phyloP scores from a whole-genome alignment of 2,888 invertebrate genomes.

The Germaria angustata region DNA sequence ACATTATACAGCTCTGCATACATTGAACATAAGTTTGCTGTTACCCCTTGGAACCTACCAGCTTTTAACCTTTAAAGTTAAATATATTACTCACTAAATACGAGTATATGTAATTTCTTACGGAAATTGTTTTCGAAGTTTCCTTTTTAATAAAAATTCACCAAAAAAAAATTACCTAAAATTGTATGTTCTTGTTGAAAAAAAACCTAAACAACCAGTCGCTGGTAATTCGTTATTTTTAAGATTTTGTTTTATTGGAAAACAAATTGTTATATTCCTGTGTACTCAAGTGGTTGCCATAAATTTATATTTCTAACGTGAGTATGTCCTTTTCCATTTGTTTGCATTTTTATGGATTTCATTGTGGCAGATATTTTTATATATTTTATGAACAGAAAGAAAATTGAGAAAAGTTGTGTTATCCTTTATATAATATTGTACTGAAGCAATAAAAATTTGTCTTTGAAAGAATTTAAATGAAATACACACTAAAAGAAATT shows the following conservation, averaged over 20 bases:
- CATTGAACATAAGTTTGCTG: no score
- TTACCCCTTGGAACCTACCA: no score
- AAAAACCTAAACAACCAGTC: no score
- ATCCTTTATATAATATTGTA: constrained; percentile 41
- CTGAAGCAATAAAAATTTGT: constrained; percentile 25
- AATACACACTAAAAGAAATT: constrained; percentile 35
- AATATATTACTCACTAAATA: no score
- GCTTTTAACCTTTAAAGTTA: no score
- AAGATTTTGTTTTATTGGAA: not conserved
- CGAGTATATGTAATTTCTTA: constrained; percentile 33
- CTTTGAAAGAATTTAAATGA: constrained; percentile 25
- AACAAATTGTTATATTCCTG: constrained; percentile 45
- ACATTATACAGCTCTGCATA: no score
- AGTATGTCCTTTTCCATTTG: constrained; percentile 38
- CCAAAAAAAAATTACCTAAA: not conserved
- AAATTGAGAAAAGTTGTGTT: constrained; percentile 21
- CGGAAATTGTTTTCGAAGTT: not conserved
- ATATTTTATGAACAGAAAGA: not conserved
- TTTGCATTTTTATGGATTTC: constrained; percentile 56
- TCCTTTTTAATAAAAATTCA: constrained; percentile 22
- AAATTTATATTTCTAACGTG: constrained; percentile 50
- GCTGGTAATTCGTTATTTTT: not conserved
- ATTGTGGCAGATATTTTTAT: constrained; percentile 4
- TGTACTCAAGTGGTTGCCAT: constrained; percentile 47
- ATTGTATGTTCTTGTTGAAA: not conserved